Percentiles rank a stretch among this genome's conserved stretches.
Evolutionary conservation across 1,140 invertebrate genomes (phyloP).

Genomic region (Heterodera schachtii): DNA sequence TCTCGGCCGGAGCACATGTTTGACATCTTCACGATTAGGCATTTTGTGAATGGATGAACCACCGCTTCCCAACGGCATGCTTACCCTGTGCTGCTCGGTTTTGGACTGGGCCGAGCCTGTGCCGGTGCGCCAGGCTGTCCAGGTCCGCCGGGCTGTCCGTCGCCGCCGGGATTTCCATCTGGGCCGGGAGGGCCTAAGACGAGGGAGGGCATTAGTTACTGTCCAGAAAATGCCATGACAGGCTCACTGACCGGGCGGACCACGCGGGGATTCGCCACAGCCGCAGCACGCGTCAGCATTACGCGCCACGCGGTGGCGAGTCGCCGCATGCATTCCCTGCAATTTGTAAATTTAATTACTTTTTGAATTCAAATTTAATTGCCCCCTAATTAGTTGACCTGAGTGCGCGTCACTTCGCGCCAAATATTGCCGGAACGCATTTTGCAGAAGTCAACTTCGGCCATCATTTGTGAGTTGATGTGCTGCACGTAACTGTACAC

Average conservation of each 20-base stretch:
- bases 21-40: slow-evolving; percentile 2
- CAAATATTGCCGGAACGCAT: slow-evolving; percentile 45
- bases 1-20: slow-evolving; percentile 20
- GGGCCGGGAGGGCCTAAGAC: slow-evolving; percentile 33
- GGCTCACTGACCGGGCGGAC: slow-evolving; percentile 23
- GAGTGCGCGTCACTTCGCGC: slow-evolving; percentile 47
- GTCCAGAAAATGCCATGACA: not conserved
- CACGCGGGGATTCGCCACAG: slow-evolving; percentile 44
- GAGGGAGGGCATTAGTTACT: too few relatives aligned
- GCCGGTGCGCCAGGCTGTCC: slow-evolving; percentile 18
- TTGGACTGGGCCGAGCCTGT: not conserved
- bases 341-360: not conserved
- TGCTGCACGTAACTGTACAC: slow-evolving; percentile 61
- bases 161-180: slow-evolving; percentile 23
- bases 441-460: slow-evolving; percentile 50
- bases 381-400: slow-evolving; percentile 10
- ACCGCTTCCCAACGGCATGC: not conserved
- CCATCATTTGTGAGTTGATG: slow-evolving; percentile 44
- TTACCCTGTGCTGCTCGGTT: slow-evolving; percentile 18
- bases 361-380: not conserved
- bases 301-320: slow-evolving; percentile 42
- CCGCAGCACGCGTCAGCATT: slow-evolving; percentile 45
- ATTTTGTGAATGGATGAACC: not conserved
- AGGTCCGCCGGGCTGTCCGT: slow-evolving; percentile 24
- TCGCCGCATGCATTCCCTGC: slow-evolving; percentile 25